Evolutionary conservation across 2,113 vertebrate genomes (phyloP), one percentile per base, ranked within the genome.

Genomic region (Microtus ochrogaster): DNA sequence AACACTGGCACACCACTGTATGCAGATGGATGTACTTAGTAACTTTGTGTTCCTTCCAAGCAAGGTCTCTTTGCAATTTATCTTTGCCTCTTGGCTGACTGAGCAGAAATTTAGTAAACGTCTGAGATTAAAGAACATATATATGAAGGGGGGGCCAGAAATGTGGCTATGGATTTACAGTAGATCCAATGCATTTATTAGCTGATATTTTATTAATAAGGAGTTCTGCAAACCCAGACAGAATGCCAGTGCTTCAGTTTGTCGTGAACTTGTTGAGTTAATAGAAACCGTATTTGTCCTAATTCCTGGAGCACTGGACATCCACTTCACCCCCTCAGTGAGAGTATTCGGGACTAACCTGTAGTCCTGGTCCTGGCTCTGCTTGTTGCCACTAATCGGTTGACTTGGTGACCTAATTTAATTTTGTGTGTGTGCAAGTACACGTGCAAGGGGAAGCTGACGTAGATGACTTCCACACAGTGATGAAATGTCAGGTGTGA

Each of bases 121-220:
- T 70, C 28, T 83, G 55, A 88, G n/a, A 49, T 47, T 61, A 81
- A 90, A 22, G 65, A 47, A 28, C 6, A 22, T 58, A 39, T 47
- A 24, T 72, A 65, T 36, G 47, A 85, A 90, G 47, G 78, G 79
- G 19, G 30, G 28, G 0, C 70, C 81, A 82, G n/a, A 66, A 84
- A 33, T 72, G 33, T 90, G 52, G 65, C 49, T 96, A 73, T 76
- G 65, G n/a, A 49, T 77, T 95, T 90, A 44, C 3, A 79, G 13
- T 3, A 83, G 73, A 84, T 72, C 68, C 28, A 49, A 1, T 83
- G 22, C 39, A 39, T 70, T 65, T 70, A 58, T 74, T 93, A 24
- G 79, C 68, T 47, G 8, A 39, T 65, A 44, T 63, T 93, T 90
- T 87, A 82, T 92, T 81, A 79, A 41, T 78, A 86, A 94, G 28